Conservation (phyloP, 2,113 vertebrate genomes). For the Clarias magur region DNA sequence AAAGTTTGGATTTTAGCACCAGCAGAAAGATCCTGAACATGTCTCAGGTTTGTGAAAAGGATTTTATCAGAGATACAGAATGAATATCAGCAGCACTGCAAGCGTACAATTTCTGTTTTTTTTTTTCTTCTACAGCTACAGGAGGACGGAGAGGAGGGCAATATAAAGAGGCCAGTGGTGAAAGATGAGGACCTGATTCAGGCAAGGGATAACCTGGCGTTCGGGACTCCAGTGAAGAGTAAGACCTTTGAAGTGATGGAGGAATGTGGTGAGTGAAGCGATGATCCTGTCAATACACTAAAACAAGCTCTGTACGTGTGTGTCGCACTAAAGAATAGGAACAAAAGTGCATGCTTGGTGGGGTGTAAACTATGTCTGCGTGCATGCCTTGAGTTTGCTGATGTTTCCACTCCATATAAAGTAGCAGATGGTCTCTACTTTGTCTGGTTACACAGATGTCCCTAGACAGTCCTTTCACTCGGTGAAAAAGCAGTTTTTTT, state of each 20-base stretch:
- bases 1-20: slow-evolving; percentile 73
- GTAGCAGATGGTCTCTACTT: slow-evolving; percentile 39
- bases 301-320: not conserved
- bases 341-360: not conserved
- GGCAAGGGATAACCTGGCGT: slow-evolving; percentile 76
- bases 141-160: slow-evolving; percentile 66
- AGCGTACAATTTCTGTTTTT: not conserved
- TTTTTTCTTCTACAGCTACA: slow-evolving; percentile 45
- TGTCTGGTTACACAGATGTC: slow-evolving; percentile 3
- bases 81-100: not conserved
- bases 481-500: not conserved
- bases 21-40: slow-evolving; percentile 75
- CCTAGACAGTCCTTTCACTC: not conserved
- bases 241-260: slow-evolving; percentile 95
- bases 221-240: slow-evolving; percentile 79
- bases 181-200: slow-evolving; percentile 87
- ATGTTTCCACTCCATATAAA: slow-evolving; percentile 76
- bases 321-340: not conserved
- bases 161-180: slow-evolving; percentile 85
- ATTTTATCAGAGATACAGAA: not conserved
- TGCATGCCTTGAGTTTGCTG: slow-evolving; percentile 32
- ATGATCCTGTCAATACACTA: not conserved
- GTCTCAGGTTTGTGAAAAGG: slow-evolving; percentile 74
- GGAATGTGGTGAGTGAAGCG: slow-evolving; percentile 81
- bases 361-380: slow-evolving; percentile 14